Conservation (phyloP, 2,113 vertebrate species). For the Deroptyus accipitrinus region DNA sequence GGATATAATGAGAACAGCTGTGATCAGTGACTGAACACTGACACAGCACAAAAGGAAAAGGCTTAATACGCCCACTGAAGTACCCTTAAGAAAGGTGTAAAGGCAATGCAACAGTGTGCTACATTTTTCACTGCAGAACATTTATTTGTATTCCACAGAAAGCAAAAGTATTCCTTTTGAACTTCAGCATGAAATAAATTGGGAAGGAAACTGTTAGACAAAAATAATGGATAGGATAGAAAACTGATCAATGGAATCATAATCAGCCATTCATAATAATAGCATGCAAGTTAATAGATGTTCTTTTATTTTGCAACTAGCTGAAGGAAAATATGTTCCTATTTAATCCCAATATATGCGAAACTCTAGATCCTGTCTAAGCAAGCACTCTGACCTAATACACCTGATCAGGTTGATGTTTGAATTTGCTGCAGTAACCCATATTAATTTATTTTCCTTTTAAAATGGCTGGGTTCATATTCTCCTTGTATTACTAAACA, state of each 20-base stretch:
- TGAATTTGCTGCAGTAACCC: neutral
- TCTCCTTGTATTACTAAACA: neutral
- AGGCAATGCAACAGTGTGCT: neutral
- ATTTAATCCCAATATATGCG: neutral
- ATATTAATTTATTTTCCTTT: neutral
- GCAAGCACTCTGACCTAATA: neutral
- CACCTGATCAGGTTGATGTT: neutral
- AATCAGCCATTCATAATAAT: neutral
- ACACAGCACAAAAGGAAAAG: neutral
- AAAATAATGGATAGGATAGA: neutral
- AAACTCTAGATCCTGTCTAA: neutral
- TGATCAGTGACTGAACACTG: neutral
- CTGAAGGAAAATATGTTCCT: neutral
- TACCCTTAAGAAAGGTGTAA: neutral
- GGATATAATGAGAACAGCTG: neutral
- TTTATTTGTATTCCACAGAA: neutral
- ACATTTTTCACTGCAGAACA: neutral
- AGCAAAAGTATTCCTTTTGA: neutral
- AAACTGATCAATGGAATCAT: neutral
- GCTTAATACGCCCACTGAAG: neutral
- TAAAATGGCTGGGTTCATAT: neutral
- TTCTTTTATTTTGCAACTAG: neutral
- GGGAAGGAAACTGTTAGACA: neutral
- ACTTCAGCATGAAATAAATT: neutral
- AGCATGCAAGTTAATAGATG: neutral